phyloP scores from a whole-genome alignment of 2,797 vertebrate genomes.

The Jordanella pulchra region DNA sequence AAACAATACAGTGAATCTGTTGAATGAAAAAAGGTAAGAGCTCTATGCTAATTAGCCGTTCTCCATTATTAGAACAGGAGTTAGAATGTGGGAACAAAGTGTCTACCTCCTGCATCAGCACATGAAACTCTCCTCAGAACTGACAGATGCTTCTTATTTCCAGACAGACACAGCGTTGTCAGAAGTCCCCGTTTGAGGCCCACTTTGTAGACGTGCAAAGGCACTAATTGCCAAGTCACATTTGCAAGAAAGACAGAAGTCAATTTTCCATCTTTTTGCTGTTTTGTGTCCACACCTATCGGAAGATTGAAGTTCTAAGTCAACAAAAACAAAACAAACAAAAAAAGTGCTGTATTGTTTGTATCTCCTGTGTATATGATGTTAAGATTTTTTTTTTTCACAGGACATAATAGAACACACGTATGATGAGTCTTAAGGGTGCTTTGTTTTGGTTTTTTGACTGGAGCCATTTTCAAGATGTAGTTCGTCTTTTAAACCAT shows the following conservation, averaged over 20 bases:
- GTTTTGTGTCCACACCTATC: conserved; percentile 75
- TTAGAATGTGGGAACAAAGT: conserved; percentile 82
- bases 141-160: conserved; percentile 86
- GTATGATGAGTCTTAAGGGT: conserved; percentile 71
- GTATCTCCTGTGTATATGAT: conserved; percentile 73
- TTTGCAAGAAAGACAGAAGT: conserved; percentile 80
- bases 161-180: conserved; percentile 78
- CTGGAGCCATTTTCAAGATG: conserved; percentile 74
- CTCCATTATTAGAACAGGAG: conserved; percentile 81
- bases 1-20: conserved; percentile 72
- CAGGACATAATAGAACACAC: conserved; percentile 65
- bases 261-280: conserved; percentile 77
- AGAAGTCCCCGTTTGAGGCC: conserved; percentile 82
- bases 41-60: conserved; percentile 81
- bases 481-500: conserved; percentile 68
- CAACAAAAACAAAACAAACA: conserved; percentile 67
- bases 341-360: conserved; percentile 69
- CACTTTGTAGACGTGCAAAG: conserved; percentile 79
- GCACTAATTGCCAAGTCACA: conserved; percentile 85
- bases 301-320: conserved; percentile 73
- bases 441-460: conserved; percentile 68
- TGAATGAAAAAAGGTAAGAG: conserved; percentile 74
- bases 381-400: conserved; percentile 69
- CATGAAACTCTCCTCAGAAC: conserved; percentile 84
- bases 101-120: conserved; percentile 78